Conservation (phyloP, 2,113 vertebrate species). For the Myiagra hebetior region DNA sequence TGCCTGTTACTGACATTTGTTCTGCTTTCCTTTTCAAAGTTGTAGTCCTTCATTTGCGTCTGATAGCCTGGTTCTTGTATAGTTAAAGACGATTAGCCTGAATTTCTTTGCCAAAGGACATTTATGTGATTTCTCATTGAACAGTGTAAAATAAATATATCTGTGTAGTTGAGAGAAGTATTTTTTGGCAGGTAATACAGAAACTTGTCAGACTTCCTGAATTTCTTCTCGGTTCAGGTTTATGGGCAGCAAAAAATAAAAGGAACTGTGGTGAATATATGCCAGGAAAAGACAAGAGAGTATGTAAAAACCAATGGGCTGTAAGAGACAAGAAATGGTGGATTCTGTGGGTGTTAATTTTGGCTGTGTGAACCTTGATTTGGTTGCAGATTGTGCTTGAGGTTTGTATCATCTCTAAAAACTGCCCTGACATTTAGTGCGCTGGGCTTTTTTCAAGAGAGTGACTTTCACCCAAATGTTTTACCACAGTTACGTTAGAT, state of each 20-base stretch:
- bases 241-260: background rate
- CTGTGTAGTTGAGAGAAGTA: background rate
- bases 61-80: background rate
- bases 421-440: background rate
- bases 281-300: rapidly evolving
- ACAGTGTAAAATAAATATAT: background rate
- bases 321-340: background rate
- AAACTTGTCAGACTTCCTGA: background rate
- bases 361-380: background rate
- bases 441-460: background rate
- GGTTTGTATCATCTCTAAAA: background rate
- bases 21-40: background rate
- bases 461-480: background rate
- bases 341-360: background rate
- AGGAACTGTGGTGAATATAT: background rate
- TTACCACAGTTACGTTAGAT: background rate
- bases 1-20: background rate
- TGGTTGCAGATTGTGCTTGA: background rate
- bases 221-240: background rate
- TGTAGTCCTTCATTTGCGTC: background rate
- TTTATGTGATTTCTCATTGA: background rate
- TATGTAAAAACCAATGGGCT: background rate
- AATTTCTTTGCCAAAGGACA: background rate
- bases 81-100: background rate
- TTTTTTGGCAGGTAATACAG: background rate